Conservation (phyloP, 2,797 vertebrate genomes). For the Helostoma temminkii region DNA sequence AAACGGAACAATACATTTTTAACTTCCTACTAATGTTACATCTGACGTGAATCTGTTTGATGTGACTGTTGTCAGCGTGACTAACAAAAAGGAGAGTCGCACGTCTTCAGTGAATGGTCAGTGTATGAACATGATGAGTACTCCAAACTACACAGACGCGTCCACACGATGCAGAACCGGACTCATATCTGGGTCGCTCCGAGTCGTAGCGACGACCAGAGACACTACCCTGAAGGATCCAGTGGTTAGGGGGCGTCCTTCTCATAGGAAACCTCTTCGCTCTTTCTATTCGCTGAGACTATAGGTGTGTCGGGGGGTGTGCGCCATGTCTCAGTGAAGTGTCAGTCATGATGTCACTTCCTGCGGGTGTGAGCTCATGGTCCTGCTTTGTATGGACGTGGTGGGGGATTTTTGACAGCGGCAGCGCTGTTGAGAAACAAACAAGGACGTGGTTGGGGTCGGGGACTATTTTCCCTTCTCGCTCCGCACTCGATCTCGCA, state of each 20-base stretch:
- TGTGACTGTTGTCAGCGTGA: no score
- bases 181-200: no score
- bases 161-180: no score
- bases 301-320: slow-evolving; percentile 84
- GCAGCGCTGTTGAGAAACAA: slow-evolving; percentile 67
- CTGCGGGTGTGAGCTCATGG: slow-evolving; percentile 64
- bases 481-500: slow-evolving; percentile 10
- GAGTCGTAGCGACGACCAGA: no score
- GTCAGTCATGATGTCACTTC: slow-evolving; percentile 74
- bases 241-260: slow-evolving; percentile 71
- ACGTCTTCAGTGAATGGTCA: no score
- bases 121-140: no score
- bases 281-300: slow-evolving; percentile 78
- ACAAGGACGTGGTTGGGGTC: slow-evolving; percentile 69
- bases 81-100: no score
- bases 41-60: no score
- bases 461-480: slow-evolving; percentile 41
- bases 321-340: slow-evolving; percentile 19
- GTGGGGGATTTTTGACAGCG: slow-evolving; percentile 84
- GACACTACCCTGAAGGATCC: neutral
- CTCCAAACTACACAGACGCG: no score
- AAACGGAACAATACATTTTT: no score
- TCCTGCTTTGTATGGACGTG: slow-evolving; percentile 71
- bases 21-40: no score
- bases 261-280: slow-evolving; percentile 25